Percentiles rank a stretch among this genome's conserved stretches.
These are phyloP conservation scores for Sturnus vulgaris DNA, from an alignment of 2,113 vertebrate species.

Conservation along the genomic window DNA sequence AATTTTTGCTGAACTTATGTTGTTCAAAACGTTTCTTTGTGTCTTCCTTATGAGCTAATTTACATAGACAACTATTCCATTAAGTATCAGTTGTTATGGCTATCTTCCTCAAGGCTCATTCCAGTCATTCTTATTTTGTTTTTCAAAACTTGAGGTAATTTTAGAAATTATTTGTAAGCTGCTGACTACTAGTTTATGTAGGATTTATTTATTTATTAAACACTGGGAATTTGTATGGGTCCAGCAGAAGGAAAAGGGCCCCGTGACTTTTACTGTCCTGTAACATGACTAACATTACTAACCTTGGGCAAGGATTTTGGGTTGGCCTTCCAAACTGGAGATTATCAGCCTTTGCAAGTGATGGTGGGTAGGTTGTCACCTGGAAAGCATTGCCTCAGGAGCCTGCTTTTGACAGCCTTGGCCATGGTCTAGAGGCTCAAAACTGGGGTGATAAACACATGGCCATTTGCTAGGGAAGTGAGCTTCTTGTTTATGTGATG, in stretches of 20 bases:
- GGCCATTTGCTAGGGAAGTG: accelerated
- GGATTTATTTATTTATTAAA: not conserved
- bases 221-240: not conserved
- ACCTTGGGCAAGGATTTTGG: not conserved
- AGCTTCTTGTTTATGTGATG: not conserved
- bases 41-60: not conserved
- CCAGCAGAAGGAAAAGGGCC: not conserved
- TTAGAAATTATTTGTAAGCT: not conserved
- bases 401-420: not conserved
- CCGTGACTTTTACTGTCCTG: not conserved
- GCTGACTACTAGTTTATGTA: not conserved
- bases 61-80: not conserved
- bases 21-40: not conserved
- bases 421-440: not conserved
- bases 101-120: not conserved
- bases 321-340: not conserved
- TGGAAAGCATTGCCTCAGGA: not conserved
- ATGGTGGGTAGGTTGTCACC: not conserved
- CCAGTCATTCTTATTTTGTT: not conserved
- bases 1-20: not conserved
- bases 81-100: not conserved
- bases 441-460: not conserved
- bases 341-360: not conserved
- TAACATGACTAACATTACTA: not conserved
- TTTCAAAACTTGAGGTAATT: not conserved